These are phyloP conservation scores for Trachelus tabidus DNA, from an alignment of 2,888 invertebrate species.

Conservation along the genomic window DNA sequence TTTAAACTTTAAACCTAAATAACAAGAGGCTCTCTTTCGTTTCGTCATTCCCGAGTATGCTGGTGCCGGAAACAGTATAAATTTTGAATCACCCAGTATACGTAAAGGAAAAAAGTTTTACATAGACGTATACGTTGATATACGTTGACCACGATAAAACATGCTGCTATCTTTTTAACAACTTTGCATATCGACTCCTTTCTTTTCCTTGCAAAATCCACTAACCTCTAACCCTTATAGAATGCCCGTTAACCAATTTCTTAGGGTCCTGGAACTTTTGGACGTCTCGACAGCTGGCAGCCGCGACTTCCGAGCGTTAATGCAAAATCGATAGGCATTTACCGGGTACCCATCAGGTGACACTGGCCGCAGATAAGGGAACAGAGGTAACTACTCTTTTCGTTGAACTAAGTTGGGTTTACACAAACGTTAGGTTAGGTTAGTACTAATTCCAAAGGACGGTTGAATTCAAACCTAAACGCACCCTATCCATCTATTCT, in stretches of 20 bases:
- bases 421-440: not conserved
- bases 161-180: not conserved
- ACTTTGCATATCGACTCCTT: not conserved
- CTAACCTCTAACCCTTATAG: not conserved
- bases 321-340: slow-evolving; percentile 5
- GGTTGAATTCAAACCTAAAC: not conserved
- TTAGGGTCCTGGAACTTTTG: not conserved
- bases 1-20: too few relatives aligned
- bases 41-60: not conserved
- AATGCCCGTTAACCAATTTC: not conserved
- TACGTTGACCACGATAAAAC: not conserved
- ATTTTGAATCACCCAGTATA: not conserved
- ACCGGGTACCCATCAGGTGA: not conserved
- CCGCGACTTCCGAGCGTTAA: not conserved
- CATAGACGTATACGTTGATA: not conserved
- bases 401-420: not conserved
- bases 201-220: not conserved
- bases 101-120: not conserved
- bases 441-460: not conserved
- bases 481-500: not conserved
- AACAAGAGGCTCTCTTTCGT: too few relatives aligned
- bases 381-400: not conserved
- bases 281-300: not conserved
- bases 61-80: not conserved
- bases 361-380: not conserved